Base-by-base conservation (phyloP, 2,113 vertebrate species). In the Formicarius rufipectus region DNA sequence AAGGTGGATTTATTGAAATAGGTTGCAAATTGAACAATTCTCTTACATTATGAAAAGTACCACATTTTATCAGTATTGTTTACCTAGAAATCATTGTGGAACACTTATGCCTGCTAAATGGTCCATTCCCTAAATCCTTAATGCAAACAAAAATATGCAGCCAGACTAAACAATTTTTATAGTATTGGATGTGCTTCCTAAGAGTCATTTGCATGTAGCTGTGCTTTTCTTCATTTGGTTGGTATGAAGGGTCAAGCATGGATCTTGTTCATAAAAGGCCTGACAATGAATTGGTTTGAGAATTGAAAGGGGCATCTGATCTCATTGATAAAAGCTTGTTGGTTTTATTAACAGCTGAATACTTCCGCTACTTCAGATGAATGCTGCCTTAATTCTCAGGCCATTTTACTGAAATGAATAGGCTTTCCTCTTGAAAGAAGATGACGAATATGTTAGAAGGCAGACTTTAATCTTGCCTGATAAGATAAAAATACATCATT, bases 271-370 rank as follows among this genome's bases (percentile, higher is more conserved):
- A 33, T 84, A 30, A 31, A 42, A 44, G 14, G 23, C 47, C 52
- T 74, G 74, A 19, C n/a, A n/a, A 74, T 59, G 86, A 84, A 90
- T 31, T 86, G 24, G 5, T 81, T 90, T 86, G 75, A 71, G 52
- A 47, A 77, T 81, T 64, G 63, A 77, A 62, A 67, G 47, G 56
- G 74, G 14, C 76, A 67, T 88, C 27, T 77, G 59, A 93, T 92
- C 39, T 93, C 39, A 21, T 15, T 90, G 88, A 56, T 95, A 81
- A 84, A 92, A 84, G 42, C 39, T 69, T 69, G 58, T 50, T 86
- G 67, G 72, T 88, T 97, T 95, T 92, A 88, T 90, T 88, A 95
- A 59, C 39, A 86, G 86, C 35, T 63, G 72, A 90, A 59, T 84
- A 37, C 21, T 84, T 93, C 64, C n/a, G 4, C 55, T 93, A 23